A percentile compares a stretch with the other conserved stretches of the same genome.
Conservation (phyloP, 2,888 invertebrate genomes). For the Eupithecia subumbrata region DNA sequence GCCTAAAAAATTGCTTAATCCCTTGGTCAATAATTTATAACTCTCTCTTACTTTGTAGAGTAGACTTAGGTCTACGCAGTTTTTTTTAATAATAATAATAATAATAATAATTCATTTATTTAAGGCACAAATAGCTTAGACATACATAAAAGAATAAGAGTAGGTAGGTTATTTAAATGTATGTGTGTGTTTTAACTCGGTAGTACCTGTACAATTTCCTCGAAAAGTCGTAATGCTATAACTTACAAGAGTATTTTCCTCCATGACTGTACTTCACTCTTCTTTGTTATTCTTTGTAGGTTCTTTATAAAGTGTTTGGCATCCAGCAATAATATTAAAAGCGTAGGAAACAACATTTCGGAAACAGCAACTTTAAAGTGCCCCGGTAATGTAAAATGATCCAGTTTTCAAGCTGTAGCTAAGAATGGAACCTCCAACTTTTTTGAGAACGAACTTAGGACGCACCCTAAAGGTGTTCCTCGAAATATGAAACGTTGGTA, state of each 20-base stretch:
- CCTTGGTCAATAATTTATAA: neutral
- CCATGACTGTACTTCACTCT: neutral
- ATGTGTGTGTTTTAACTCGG: too few species aligned
- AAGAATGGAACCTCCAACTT: neutral
- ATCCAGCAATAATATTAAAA: constrained; percentile 18
- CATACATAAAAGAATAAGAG: too few species aligned
- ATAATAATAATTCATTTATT: too few species aligned
- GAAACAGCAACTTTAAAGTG: neutral
- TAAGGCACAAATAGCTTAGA: too few species aligned
- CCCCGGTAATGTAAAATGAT: constrained; percentile 6
- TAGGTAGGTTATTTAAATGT: too few species aligned
- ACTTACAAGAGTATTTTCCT: neutral
- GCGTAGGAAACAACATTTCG: neutral
- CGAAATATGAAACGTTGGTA: neutral
- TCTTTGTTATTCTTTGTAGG: neutral
- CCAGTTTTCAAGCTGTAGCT: neutral
- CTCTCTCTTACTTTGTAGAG: neutral
- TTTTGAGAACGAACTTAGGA: neutral
- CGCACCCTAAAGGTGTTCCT: too few species aligned
- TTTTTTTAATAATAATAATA: too few species aligned
- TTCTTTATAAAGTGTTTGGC: constrained; percentile 8
- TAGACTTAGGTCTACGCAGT: too few species aligned
- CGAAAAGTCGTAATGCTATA: neutral
- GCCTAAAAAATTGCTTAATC: too few species aligned
- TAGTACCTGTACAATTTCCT: neutral